These are phyloP conservation scores for Pomatorhinus ruficollis DNA, from an alignment of 2,113 vertebrate species.

Conservation along the genomic window DNA sequence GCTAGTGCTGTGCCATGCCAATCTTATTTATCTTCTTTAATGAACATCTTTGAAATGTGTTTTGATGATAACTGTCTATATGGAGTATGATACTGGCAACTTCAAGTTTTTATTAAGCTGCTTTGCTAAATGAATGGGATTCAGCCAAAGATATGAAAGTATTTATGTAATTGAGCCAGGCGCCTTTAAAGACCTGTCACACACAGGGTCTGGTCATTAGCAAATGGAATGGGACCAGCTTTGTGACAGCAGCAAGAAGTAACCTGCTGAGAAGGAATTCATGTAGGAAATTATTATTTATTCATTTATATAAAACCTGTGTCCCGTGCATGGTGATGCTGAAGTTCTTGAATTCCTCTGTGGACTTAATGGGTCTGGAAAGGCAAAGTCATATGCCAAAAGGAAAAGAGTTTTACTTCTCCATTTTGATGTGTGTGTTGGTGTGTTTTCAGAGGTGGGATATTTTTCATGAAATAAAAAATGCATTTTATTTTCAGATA, in stretches of 20 bases:
- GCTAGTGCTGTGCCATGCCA: neutral
- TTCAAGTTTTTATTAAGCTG: neutral
- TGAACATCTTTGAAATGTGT: neutral
- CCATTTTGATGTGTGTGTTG: neutral
- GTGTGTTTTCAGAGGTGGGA: neutral
- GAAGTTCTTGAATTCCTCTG: neutral
- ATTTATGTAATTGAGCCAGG: neutral
- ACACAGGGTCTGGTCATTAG: neutral
- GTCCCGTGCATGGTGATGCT: rapidly evolving
- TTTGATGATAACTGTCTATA: neutral
- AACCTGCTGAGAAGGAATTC: neutral
- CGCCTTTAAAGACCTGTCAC: neutral
- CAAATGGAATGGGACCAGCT: neutral
- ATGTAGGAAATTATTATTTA: neutral
- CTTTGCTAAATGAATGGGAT: neutral
- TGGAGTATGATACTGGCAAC: neutral
- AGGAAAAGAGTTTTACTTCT: neutral
- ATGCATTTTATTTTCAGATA: neutral
- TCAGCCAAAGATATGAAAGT: neutral
- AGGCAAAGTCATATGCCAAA: neutral
- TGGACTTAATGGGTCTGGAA: neutral
- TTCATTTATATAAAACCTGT: neutral
- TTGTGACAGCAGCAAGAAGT: neutral
- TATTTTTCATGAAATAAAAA: neutral
- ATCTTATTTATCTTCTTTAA: neutral